These are phyloP conservation scores for Trachemys scripta DNA, from an alignment of 2,113 vertebrate genomes.

Conservation along the genomic window DNA sequence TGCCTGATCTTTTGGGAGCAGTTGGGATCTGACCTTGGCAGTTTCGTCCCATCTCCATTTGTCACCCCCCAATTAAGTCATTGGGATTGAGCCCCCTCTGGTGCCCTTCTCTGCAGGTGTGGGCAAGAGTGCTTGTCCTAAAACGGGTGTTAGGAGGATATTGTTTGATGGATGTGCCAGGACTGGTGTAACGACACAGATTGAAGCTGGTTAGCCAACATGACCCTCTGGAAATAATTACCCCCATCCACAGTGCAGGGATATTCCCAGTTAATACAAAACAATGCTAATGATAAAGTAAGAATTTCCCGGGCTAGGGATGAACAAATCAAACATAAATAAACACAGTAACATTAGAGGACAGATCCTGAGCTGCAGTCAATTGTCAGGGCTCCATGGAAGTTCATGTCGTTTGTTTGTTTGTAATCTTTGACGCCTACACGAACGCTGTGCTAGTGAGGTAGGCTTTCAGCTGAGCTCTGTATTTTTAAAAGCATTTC, in stretches of 20 bases:
- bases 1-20: neutral
- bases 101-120: neutral
- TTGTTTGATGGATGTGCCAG: neutral
- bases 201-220: neutral
- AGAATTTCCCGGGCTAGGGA: neutral
- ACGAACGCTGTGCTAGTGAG: neutral
- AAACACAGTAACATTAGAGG: neutral
- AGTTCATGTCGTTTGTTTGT: neutral
- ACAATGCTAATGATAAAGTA: neutral
- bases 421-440: neutral
- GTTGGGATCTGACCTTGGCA: neutral
- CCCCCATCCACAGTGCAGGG: neutral
- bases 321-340: neutral
- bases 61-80: neutral
- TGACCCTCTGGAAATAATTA: neutral
- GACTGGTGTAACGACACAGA: neutral
- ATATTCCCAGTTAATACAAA: neutral
- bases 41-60: neutral
- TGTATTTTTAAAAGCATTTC: neutral
- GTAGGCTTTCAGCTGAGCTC: neutral
- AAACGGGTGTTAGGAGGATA: neutral
- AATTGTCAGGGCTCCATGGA: neutral
- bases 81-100: neutral
- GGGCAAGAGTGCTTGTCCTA: neutral
- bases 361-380: neutral